Base-by-base conservation (phyloP, 30 jellyfish, hydroid and myxozoan genomes). In the Hydra vulgaris region DNA sequence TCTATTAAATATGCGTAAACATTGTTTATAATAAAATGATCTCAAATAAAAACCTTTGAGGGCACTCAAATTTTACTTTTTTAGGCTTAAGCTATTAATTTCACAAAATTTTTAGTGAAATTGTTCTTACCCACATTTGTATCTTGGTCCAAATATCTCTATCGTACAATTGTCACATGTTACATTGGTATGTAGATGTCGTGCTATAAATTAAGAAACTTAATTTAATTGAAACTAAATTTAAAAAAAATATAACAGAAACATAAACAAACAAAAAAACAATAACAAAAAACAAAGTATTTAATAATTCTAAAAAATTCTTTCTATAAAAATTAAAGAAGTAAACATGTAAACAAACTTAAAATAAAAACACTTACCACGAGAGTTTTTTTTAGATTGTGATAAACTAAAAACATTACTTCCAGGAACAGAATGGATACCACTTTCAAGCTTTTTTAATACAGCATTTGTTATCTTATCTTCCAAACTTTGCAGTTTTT, bases 71-170 rank as follows among this genome's bases (percentile, higher is more conserved):
- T 69, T 69, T 3, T 21, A 69, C n/a, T n/a, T n/a, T n/a, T n/a
- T n/a, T n/a, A n/a, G n/a, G n/a, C n/a, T n/a, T n/a, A n/a, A n/a
- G n/a, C n/a, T n/a, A n/a, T n/a, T n/a, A n/a, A n/a, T n/a, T n/a
- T n/a, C 17, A n/a, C n/a, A 40, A 19, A n/a, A 77, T 22, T n/a
- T 76, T 0, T 23, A 7, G 67, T 25, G 12, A 70, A 23, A 15
- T 18, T 55, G 12, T n/a, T 83, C 97, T 4, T 76, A 89, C 97
- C 97, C 97, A 80, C 97, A 90, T 79, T 90, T 90, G 79, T 90
- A 90, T 79, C 97, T 76, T 67, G 95, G 95, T 71, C 97, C 97
- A 56, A 25, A 23, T 15, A 90, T 86, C 3, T 61, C 77, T 24
- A 61, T 27, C 7, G 85, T 90, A 79, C 97, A 90, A 17, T 93